Base-by-base conservation (phyloP, 2,888 invertebrate species). In the Augochlorella aurata region DNA sequence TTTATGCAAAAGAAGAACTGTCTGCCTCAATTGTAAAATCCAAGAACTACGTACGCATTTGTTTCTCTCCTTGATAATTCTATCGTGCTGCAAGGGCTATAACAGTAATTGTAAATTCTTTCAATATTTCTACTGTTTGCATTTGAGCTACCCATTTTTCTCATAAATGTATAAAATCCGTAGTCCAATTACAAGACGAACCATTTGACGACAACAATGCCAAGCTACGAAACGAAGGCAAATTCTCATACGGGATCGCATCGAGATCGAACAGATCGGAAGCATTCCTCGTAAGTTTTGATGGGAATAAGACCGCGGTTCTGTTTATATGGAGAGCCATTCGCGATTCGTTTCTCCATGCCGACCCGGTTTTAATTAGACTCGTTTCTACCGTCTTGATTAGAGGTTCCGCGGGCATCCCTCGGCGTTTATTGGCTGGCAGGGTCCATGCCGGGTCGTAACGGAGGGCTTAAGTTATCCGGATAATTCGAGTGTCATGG, bases 401-500 rank as follows among this genome's bases (percentile, higher is more conserved):
- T 86, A 79, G 79, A 54, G 75, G 80, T 80, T 77, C 72, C 72
- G 52, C 58, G 49, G 52, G 21, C 47, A 16, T 21, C 63, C 44
- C 45, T 73, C 50, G 38, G 66, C 71, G 71, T 61, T 79, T 77
- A 84, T 78, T 83, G 67, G 63, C 65, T 61, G 52, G 45, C 58
- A 38, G 54, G 54, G 76, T 54, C 52, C 49, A 54, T 61, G n/a
- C 54, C 29, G 44, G 67, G 68, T 67, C 47, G 29, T 58, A 69
- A 75, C 79, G 67, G 21, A 44, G 65, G 63, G 78, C 61, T 80
- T 85, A 77, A 74, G 58, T 81, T 81, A 71, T 66, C 65, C 58
- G 58, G 77, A 81, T 87, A 85, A 85, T 83, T 85, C 77, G 74
- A 67, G 58, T 58, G 76, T 71, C 63, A 21, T 67, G 79, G 50